Percentiles rank a stretch among this genome's conserved stretches.
Conservation (phyloP, 1,140 invertebrate species). For the Drosophila fuyamai region DNA sequence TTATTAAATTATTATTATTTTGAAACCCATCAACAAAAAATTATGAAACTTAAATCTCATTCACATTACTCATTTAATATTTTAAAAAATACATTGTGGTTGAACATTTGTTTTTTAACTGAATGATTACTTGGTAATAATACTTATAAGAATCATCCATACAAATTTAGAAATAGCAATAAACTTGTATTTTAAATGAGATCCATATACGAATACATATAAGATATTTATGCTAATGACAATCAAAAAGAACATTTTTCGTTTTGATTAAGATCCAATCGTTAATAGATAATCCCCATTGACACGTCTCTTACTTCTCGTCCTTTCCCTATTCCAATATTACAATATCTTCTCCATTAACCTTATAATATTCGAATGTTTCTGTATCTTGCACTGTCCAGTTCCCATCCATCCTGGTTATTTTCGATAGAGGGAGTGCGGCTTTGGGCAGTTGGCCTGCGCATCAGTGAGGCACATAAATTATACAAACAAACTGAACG, state of each 20-base stretch:
- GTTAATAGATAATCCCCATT: neutral
- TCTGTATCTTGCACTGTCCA: neutral
- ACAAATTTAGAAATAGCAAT: no score
- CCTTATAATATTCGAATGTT: neutral
- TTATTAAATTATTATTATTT: no score
- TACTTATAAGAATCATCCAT: no score
- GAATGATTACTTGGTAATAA: no score
- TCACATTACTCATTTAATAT: no score
- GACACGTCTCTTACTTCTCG: neutral
- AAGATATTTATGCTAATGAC: no score
- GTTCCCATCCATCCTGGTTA: neutral
- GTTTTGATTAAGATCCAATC: neutral
- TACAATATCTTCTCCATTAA: slow-evolving; percentile 20
- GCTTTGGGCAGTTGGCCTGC: slow-evolving; percentile 37
- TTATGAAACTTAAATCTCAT: no score
- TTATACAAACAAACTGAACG: slow-evolving; percentile 69
- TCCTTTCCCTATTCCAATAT: neutral
- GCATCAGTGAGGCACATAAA: slow-evolving; percentile 67
- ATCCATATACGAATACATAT: no score
- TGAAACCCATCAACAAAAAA: no score
- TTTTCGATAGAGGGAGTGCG: slow-evolving; percentile 11
- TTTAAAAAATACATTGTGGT: no score
- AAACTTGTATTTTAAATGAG: no score
- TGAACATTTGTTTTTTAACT: no score
- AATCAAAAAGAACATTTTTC: neutral